These are phyloP conservation scores for Illadopsis cleaveri DNA, from an alignment of 2,113 vertebrate species.

Conservation along the genomic window DNA sequence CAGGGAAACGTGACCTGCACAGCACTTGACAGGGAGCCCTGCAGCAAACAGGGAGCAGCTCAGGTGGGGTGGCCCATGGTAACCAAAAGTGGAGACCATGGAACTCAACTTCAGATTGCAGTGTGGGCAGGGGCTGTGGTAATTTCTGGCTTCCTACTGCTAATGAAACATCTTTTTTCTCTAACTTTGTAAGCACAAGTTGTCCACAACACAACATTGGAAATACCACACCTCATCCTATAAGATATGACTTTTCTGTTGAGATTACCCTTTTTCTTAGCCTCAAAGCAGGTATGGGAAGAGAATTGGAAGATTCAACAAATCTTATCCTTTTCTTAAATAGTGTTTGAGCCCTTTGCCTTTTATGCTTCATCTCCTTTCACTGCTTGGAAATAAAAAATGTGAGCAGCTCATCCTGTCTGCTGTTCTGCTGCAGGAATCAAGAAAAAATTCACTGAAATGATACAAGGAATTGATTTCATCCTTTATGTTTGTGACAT, in stretches of 20 bases:
- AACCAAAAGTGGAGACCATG: not conserved
- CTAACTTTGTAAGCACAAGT: accelerated
- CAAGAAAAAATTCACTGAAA: not conserved
- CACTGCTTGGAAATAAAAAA: not conserved
- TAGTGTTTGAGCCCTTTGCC: not conserved
- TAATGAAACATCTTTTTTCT: not conserved
- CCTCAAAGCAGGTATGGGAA: not conserved
- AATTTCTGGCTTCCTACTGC: not conserved
- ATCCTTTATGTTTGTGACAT: accelerated
- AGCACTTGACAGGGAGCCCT: accelerated
- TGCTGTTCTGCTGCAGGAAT: not conserved
- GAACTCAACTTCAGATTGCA: not conserved
- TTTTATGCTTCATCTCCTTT: not conserved
- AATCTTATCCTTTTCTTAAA: not conserved
- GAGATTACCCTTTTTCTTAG: not conserved
- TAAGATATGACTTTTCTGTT: not conserved
- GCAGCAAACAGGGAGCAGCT: not conserved
- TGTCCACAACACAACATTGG: not conserved
- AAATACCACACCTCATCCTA: not conserved
- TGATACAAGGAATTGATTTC: not conserved
- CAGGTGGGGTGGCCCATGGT: not conserved
- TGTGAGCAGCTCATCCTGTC: not conserved
- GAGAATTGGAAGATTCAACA: not conserved
- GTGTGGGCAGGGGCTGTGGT: not conserved
- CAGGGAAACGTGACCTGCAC: accelerated